Base-by-base conservation (phyloP, 2,113 vertebrate species). In the Dendrocopos noguchii region DNA sequence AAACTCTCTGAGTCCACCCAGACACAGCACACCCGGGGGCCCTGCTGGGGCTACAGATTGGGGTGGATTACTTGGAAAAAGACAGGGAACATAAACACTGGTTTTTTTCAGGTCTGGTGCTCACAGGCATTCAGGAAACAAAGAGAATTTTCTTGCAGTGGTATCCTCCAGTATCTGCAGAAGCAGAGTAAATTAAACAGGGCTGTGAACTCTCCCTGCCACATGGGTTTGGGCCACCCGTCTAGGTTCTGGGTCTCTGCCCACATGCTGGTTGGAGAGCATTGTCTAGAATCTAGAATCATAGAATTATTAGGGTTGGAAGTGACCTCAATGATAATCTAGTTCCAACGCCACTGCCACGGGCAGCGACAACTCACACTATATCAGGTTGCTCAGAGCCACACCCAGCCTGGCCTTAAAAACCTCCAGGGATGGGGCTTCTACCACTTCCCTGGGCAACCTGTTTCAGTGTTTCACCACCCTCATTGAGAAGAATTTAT, bases 231-330 rank as follows among this genome's bases (percentile, higher is more conserved):
- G 21, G 46, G 21, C 24, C 34, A 31, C 39, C 16, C 19, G 24
- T 9, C 34, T n/a, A 27, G 4, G 2, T 52, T 34, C 65, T 22
- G 44, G 4, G 10, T 31, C 31, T 55, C 9, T 74, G n/a, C 42
- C 33, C 0, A 0, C 8, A 4, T 27, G 42, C 39, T 85, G 1
- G 0, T 57, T 47, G 76, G 39, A 79, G 11, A 66, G 18, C 8
- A 8, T 5, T 9, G 7, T 18, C 50, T 82, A 55, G 39, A 42
- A 42, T 42, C 42, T 42, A 42, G 39, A 42, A 42, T 42, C 39
- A 42, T 42, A 42, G 42, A 42, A 42, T 42, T 42, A 11, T 42
- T 42, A 14, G 42, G 42, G 12, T 42, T 42, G 42, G 42, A 42
- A 42, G 42, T 12, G 42, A 42, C 42, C 42, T 42, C 42, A 42